Base-by-base conservation (phyloP, 2,888 invertebrate genomes). In the Cerceris rybyensis region DNA sequence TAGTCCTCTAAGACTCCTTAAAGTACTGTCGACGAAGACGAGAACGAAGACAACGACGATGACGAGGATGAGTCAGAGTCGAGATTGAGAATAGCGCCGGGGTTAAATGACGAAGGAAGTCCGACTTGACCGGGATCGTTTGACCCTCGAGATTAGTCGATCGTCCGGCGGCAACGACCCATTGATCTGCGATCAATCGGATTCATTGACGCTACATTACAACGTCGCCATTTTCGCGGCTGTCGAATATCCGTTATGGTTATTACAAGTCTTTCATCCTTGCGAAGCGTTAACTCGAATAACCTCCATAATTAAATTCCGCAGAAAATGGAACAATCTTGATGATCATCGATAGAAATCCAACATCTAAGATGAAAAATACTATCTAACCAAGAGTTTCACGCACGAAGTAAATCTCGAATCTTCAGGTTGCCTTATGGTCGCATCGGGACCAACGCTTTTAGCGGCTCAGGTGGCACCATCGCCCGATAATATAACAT, bases 121-220 rank as follows among this genome's bases (percentile, higher is more conserved):
- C 88, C 88, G 88, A 89, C 88, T 88, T 89, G 90, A 86, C 87
- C 87, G 87, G 86, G 84, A 83, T 88, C 87, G 86, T 85, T 92
- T 91, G 88, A 91, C 91, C 90, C 85, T 63, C 75, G 71, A 75
- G 83, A 88, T 88, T 88, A 82, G 86, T 85, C 85, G 85, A 89
- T 88, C 86, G 83, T 86, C 81, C 80, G 83, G 84, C 81, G 83
- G 81, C 83, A 83, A 86, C 80, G 88, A 89, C 88, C 89, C 87
- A 91, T 91, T 91, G 91, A 92, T 91, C 89, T 83, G 88, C 88
- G 90, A 92, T 92, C 91, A 91, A 92, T 92, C 91, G 88, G 84
- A 91, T 91, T 91, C 89, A 91, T 91, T 91, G 87, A 88, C 88
- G 87, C 89, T 67, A 78, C 61, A 71, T 58, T 79, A 54, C 16